Evolutionary conservation across 2,888 invertebrate species (phyloP).

Genomic region (Alloplasta piceator): DNA sequence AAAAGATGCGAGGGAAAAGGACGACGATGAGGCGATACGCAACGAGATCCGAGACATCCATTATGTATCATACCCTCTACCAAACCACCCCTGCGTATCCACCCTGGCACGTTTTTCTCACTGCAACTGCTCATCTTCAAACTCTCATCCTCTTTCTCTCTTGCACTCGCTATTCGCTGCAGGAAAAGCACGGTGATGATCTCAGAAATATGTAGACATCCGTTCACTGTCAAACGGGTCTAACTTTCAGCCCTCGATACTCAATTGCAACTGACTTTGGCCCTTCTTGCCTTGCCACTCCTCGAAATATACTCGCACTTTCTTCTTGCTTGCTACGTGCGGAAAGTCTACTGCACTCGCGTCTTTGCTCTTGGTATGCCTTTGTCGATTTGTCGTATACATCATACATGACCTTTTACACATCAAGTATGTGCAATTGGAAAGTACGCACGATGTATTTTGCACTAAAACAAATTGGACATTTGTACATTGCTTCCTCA

Average conservation of each 20-base stretch:
- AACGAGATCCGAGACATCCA: slow-evolving; percentile 65
- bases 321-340: neutral
- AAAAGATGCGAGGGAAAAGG: slow-evolving; percentile 15
- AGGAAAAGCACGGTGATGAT: too few relatives aligned
- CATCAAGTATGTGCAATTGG: neutral
- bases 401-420: neutral
- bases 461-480: too few relatives aligned
- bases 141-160: neutral
- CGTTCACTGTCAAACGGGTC: too few relatives aligned
- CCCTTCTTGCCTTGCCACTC: slow-evolving; percentile 36
- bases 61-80: slow-evolving; percentile 67
- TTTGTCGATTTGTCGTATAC: neutral
- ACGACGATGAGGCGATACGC: slow-evolving; percentile 47
- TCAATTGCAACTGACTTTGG: neutral
- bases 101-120: slow-evolving; percentile 48
- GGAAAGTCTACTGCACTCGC: slow-evolving; percentile 27
- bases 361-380: slow-evolving; percentile 46
- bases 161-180: too few relatives aligned
- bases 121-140: slow-evolving; percentile 54
- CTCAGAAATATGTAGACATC: too few relatives aligned
- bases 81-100: slow-evolving; percentile 23
- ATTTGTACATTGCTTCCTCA: too few relatives aligned
- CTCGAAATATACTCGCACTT: slow-evolving; percentile 23
- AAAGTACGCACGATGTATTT: too few relatives aligned
- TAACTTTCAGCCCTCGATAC: too few relatives aligned